Evolutionary conservation across 2,888 invertebrate genomes (phyloP), one percentile per base, ranked within the genome.

Genomic region (Orgyia antiqua): DNA sequence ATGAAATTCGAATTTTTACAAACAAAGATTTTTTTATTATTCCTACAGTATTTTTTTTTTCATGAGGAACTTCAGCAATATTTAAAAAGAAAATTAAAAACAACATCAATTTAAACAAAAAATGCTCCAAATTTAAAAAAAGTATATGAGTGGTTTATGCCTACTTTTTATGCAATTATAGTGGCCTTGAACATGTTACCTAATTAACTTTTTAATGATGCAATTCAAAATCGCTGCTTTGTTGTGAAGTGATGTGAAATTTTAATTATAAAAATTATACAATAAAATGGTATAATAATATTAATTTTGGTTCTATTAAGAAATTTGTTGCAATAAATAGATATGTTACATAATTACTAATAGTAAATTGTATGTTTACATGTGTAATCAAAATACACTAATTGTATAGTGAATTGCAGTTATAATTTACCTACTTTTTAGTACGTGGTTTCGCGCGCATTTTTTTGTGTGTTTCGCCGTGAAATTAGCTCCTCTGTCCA

Each of bases 321-420:
- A 24, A 31, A 36, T 36, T 43, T 19, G 26, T 11, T 33, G 48
- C 42, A 47, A 47, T 51, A 45, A 47, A 34, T 45, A 34, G n/a
- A n/a, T n/a, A 9, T 13, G 21, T 10, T 9, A 4, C 24, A 33
- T 21, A n/a, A 19, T 13, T 30, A 39, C n/a, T 9, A 20, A 34
- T 36, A 33, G 13, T 33, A 39, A 28, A 29, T 20, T 10, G n/a
- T 18, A n/a, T 11, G 13, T 12, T 13, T 4, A 20, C 20, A 20
- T n/a, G n/a, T n/a, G n/a, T n/a, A n/a, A n/a, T n/a, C n/a, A n/a
- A n/a, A n/a, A n/a, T n/a, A n/a, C n/a, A n/a, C n/a, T n/a, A n/a
- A n/a, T n/a, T n/a, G n/a, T n/a, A n/a, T n/a, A n/a, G n/a, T n/a
- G n/a, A n/a, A n/a, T n/a, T n/a, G n/a, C n/a, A 20, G 8, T 31